Evolutionary conservation across 2,888 invertebrate genomes (phyloP).

Genomic region (Idaea aversata): DNA sequence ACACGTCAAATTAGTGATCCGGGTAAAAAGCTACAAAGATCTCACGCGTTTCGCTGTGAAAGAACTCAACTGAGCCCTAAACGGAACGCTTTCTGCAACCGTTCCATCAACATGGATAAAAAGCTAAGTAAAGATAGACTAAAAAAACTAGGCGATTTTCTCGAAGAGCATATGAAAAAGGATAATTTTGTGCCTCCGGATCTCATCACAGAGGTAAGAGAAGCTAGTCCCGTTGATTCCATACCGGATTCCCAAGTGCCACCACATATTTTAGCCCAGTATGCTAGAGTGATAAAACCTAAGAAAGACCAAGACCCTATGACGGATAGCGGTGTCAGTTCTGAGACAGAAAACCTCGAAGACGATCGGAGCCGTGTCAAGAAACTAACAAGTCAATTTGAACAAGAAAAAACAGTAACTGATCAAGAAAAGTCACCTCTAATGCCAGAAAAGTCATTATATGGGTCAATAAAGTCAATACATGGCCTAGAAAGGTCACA

Average conservation of each 20-base stretch:
- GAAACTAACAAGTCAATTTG: slow-evolving; percentile 46
- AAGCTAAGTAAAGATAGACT: slow-evolving; percentile 65
- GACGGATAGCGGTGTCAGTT: slow-evolving; percentile 76
- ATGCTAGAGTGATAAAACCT: slow-evolving; percentile 67
- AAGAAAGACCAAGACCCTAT: slow-evolving; percentile 64
- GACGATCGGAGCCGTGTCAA: slow-evolving; percentile 64
- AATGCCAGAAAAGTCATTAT: background rate
- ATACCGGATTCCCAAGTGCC: slow-evolving; percentile 68
- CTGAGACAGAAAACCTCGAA: slow-evolving; percentile 72
- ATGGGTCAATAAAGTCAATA: background rate
- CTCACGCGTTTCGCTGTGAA: slow-evolving; percentile 81
- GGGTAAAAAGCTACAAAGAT: slow-evolving; percentile 78
- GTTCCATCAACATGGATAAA: slow-evolving; percentile 62
- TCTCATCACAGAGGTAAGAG: slow-evolving; percentile 34
- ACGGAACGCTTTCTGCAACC: slow-evolving; percentile 64
- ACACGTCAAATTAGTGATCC: slow-evolving; percentile 74
- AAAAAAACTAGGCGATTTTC: slow-evolving; percentile 60
- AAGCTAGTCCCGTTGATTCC: slow-evolving; percentile 39
- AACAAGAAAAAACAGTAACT: background rate
- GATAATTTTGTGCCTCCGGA: slow-evolving; percentile 56
- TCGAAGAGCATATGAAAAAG: slow-evolving; percentile 71
- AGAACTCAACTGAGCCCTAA: slow-evolving; percentile 65
- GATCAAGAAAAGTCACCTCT: background rate
- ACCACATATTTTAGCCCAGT: slow-evolving; percentile 70
- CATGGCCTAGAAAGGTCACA: background rate